phyloP scores from a whole-genome alignment of 2,113 vertebrate genomes.

The Rhinolophus ferrumequinum region DNA sequence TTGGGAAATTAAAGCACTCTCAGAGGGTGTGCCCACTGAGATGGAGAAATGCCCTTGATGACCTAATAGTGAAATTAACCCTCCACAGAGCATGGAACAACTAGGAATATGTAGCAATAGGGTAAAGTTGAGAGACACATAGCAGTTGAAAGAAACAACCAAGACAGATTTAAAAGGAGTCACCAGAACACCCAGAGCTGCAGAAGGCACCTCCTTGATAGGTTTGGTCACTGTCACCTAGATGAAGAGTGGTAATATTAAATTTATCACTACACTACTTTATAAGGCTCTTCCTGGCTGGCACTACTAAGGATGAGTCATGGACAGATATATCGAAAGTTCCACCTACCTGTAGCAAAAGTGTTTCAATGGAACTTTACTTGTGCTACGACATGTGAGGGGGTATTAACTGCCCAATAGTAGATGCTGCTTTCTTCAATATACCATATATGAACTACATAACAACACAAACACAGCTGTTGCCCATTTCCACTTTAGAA shows the following conservation, averaged over 20 bases:
- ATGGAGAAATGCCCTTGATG: slow-evolving; percentile 30
- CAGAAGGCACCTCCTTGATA: not conserved
- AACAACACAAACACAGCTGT: not conserved
- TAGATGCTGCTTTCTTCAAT: not conserved
- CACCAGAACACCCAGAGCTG: not conserved
- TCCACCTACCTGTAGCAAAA: not conserved
- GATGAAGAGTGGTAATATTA: not conserved
- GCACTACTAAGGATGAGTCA: not conserved
- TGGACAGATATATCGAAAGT: not conserved
- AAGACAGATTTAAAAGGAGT: not conserved
- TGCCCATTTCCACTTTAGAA: not conserved
- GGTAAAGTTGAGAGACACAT: not conserved
- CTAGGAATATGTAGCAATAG: not conserved
- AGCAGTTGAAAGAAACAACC: not conserved
- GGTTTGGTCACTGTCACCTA: not conserved
- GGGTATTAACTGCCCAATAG: not conserved
- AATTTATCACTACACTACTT: not conserved
- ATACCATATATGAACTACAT: not conserved
- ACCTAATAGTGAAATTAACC: not conserved
- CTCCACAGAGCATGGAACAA: slow-evolving; percentile 13
- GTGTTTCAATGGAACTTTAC: not conserved
- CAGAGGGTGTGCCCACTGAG: not conserved
- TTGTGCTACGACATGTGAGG: not conserved
- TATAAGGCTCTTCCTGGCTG: not conserved
- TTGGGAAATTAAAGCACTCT: slow-evolving; percentile 43